Conservation (phyloP, 2,113 vertebrate species). For the Epinephelus fuscoguttatus region DNA sequence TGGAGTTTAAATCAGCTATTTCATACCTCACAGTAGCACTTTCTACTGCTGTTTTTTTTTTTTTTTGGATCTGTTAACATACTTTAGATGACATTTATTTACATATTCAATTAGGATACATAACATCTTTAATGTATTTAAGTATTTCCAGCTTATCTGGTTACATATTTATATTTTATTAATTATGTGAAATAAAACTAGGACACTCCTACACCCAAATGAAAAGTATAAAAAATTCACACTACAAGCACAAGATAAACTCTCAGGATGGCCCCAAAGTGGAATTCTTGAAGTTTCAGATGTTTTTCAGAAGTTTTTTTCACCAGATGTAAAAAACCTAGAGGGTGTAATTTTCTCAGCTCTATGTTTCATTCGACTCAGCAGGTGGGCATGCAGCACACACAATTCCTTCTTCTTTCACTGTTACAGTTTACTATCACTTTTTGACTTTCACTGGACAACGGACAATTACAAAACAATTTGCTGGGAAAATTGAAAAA, state of each 20-base stretch:
- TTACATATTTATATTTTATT: slow-evolving; percentile 17
- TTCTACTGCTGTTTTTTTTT: too few relatives aligned
- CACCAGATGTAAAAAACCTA: neutral
- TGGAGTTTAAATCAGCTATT: too few relatives aligned
- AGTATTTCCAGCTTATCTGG: slow-evolving; percentile 22
- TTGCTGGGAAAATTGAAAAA: too few relatives aligned
- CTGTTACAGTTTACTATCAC: neutral
- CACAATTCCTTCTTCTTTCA: neutral
- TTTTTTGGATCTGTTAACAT: neutral
- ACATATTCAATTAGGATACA: slow-evolving; percentile 10
- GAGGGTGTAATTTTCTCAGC: neutral
- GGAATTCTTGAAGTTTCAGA: neutral
- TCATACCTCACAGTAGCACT: neutral
- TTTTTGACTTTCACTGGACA: too few relatives aligned
- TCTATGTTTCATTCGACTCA: slow-evolving; percentile 4
- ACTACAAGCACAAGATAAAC: neutral
- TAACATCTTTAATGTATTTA: neutral
- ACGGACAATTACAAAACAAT: too few relatives aligned
- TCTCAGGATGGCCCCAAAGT: neutral
- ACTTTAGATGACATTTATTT: neutral
- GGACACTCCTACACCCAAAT: slow-evolving; percentile 14
- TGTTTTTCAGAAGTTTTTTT: neutral
- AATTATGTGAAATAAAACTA: slow-evolving; percentile 28
- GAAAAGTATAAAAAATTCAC: slow-evolving; percentile 18
- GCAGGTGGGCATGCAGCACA: neutral